Conservation (phyloP, 2,113 vertebrate genomes). For the Cavia porcellus region DNA sequence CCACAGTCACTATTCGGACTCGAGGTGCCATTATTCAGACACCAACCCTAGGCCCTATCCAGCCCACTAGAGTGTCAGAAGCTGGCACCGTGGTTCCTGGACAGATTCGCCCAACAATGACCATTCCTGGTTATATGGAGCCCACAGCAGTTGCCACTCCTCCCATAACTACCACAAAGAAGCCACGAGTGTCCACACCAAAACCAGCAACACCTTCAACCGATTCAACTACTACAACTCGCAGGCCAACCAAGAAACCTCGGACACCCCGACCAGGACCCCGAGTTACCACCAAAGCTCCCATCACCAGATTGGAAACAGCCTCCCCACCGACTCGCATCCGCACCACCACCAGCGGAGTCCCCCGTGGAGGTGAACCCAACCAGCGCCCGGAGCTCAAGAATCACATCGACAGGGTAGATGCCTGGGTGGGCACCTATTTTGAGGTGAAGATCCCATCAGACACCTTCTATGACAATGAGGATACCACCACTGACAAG, state of each 20-base stretch:
- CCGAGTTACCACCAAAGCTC: slow-evolving; percentile 89
- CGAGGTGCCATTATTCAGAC: slow-evolving; percentile 96
- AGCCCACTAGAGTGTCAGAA: slow-evolving; percentile 94
- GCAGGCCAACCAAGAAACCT: slow-evolving; percentile 91
- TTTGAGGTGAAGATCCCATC: slow-evolving; percentile 97
- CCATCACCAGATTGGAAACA: slow-evolving; percentile 90
- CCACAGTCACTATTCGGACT: slow-evolving; percentile 93
- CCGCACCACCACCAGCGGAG: slow-evolving; percentile 88
- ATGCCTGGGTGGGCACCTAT: slow-evolving; percentile 96
- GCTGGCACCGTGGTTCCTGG: slow-evolving; percentile 89
- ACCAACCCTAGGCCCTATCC: slow-evolving; percentile 92
- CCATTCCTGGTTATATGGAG: slow-evolving; percentile 91
- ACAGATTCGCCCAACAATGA: slow-evolving; percentile 92
- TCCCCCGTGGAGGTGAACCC: slow-evolving; percentile 86
- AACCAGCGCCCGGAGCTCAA: slow-evolving; percentile 93
- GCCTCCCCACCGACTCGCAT: slow-evolving; percentile 90
- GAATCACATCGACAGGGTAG: slow-evolving; percentile 95
- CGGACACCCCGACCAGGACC: slow-evolving; percentile 88
- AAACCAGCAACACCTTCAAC: slow-evolving; percentile 89
- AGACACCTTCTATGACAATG: slow-evolving; percentile 95
- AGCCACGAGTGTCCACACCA: slow-evolving; percentile 89
- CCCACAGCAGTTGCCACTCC: slow-evolving; percentile 93
- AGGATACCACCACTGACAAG: slow-evolving; percentile 97
- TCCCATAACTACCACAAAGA: slow-evolving; percentile 93
- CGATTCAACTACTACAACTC: slow-evolving; percentile 88